Evolutionary conservation across 2,113 vertebrate genomes (phyloP).

Genomic region (Elachura formosa): DNA sequence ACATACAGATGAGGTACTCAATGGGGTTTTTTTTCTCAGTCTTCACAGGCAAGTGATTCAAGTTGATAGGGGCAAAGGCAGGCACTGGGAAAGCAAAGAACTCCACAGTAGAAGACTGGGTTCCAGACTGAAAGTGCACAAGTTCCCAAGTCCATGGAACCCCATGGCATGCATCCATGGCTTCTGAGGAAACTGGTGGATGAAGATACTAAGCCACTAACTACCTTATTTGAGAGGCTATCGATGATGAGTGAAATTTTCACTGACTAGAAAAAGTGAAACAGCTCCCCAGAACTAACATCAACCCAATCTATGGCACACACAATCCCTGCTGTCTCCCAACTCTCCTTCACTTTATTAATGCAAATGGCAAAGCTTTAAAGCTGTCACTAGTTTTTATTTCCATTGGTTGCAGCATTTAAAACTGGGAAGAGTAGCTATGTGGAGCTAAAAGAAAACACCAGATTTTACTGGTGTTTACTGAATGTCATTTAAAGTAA

Average conservation of each 20-base stretch:
- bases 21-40: neutral
- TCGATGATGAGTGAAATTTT: neutral
- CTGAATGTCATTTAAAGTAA: neutral
- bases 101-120: neutral
- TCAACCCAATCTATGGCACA: neutral
- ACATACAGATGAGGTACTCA: too few relatives aligned
- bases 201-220: neutral
- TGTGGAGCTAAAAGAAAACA: neutral
- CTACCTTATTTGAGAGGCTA: neutral
- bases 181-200: neutral
- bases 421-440: neutral
- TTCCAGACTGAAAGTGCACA: neutral
- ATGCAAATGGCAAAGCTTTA: neutral
- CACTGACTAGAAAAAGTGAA: neutral
- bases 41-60: neutral
- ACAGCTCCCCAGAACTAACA: neutral
- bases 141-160: neutral
- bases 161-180: neutral
- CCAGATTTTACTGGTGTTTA: neutral
- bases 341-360: neutral
- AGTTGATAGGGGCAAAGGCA: neutral
- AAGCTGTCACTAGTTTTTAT: neutral
- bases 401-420: neutral
- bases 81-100: neutral
- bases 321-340: neutral